Base-by-base conservation (phyloP, 1,140 invertebrate species). In the Solenopsis invicta region DNA sequence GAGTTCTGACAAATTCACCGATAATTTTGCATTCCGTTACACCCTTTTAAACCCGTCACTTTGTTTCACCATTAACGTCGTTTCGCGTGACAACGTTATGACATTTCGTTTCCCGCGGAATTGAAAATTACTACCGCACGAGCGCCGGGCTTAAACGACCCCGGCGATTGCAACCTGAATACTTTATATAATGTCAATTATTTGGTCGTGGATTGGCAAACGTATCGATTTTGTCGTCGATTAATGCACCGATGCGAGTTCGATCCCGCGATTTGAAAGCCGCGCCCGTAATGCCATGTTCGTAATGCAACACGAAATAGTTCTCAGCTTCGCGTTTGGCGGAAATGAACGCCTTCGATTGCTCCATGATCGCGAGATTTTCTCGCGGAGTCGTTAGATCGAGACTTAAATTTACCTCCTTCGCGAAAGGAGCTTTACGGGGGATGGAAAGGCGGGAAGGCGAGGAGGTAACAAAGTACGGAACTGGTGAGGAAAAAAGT, bases 131-230 rank as follows among this genome's bases (percentile, higher is more conserved):
- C 81, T 90, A 61, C 64, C 88, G 81, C 88, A 75, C 89, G 89
- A 86, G 75, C 77, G 89, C 87, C 56, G 78, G 54, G 75, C 61
- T 89, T 78, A 82, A 76, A 91, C 74, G 62, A 87, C 37, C 61
- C 24, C 67, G 87, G 69, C 89, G 89, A 91, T 91, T 91, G 89
- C 82, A 90, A 88, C 77, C 64, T 80, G 89, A 90, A 91, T 90
- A 88, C 90, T 91, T 91, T 85, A 90, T 90, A 89, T 87, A 90
- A 91, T 85, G 87, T 88, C 89, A 91, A 91, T 91, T 90, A 91
- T 82, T 81, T 66, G 88, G 77, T 71, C 50, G 81, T 86, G 77
- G 90, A 90, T 90, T 90, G 81, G 81, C 82, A 84, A 61, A 75
- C 89, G 84, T 88, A 91, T 91, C 89, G 89, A 90, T 90, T 91